phyloP scores from a whole-genome alignment of 1,140 invertebrate species.

The Drosophila pseudoobscura region DNA sequence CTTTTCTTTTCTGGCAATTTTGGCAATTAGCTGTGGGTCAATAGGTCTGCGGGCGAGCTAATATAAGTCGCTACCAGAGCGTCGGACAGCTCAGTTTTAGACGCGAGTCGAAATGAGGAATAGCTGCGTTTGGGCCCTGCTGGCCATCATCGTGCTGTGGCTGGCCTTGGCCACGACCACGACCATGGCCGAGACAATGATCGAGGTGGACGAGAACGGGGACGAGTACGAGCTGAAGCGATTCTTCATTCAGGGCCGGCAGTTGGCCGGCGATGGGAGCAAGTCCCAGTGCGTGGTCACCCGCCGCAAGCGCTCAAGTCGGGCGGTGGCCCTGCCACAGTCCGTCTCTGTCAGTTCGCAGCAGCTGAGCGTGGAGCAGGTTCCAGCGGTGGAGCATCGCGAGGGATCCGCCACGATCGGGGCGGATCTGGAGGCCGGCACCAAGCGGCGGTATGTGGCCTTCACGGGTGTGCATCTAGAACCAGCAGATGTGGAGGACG shows the following conservation, averaged over 20 bases:
- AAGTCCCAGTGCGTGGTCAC: slow-evolving; percentile 75
- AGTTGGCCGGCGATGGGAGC: slow-evolving; percentile 65
- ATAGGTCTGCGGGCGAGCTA: slow-evolving; percentile 64
- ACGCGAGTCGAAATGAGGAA: slow-evolving; percentile 53
- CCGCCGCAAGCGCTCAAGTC: slow-evolving; percentile 59
- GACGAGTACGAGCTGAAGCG: slow-evolving; percentile 76
- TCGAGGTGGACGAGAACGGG: slow-evolving; percentile 77
- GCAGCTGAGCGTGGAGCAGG: slow-evolving; percentile 34
- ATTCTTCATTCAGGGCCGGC: slow-evolving; percentile 73
- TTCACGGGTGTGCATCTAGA: slow-evolving; percentile 44
- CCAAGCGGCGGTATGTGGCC: slow-evolving; percentile 59
- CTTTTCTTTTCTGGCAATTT: slow-evolving; percentile 25
- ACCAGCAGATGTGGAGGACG: slow-evolving; percentile 18
- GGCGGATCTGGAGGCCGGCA: background rate
- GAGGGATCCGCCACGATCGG: slow-evolving; percentile 16
- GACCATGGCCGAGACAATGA: slow-evolving; percentile 53
- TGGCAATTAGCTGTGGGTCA: slow-evolving; percentile 70
- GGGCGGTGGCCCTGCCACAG: background rate
- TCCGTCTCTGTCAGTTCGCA: slow-evolving; percentile 49
- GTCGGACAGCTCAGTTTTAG: slow-evolving; percentile 50
- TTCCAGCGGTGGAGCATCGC: slow-evolving; percentile 45
- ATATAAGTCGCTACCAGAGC: slow-evolving; percentile 53
- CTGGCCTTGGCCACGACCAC: slow-evolving; percentile 34
- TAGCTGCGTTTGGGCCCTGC: slow-evolving; percentile 36
- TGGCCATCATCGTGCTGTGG: slow-evolving; percentile 26